A percentile compares a stretch with the other conserved stretches of the same genome.
Conservation (phyloP, 2,113 vertebrate genomes). For the Tachysurus fulvidraco region DNA sequence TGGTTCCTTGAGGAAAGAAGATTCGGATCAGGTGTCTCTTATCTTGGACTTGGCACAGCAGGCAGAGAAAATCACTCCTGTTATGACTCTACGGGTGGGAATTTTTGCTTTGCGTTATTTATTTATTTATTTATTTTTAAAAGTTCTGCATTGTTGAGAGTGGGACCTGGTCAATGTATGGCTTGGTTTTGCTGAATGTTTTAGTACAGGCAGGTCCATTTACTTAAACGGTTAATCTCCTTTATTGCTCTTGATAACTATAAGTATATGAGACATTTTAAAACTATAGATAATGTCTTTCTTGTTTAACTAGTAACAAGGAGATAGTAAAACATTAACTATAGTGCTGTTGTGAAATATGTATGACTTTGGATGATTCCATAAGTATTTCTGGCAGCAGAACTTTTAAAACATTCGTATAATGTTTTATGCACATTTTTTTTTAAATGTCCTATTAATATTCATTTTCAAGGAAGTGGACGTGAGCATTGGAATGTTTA, state of each 20-base stretch:
- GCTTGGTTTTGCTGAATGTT: not conserved
- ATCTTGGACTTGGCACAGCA: conserved; percentile 34
- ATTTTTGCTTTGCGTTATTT: not conserved
- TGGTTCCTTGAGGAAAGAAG: conserved; percentile 34
- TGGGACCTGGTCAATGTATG: not conserved
- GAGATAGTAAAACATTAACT: not conserved
- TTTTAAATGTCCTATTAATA: not conserved
- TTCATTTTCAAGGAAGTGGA: conserved; percentile 31
- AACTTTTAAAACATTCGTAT: not conserved
- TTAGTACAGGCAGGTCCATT: not conserved
- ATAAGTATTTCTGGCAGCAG: not conserved
- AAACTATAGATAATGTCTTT: not conserved
- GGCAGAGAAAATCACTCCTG: conserved; percentile 14
- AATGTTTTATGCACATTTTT: not conserved
- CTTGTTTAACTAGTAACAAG: not conserved
- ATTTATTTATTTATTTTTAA: not conserved
- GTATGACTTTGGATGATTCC: not conserved
- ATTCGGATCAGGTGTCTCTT: not conserved
- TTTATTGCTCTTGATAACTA: not conserved
- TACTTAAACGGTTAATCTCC: not conserved
- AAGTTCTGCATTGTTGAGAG: not conserved
- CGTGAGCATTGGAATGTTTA: not conserved
- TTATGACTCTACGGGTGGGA: conserved; percentile 15
- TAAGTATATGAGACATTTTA: too few relatives aligned
- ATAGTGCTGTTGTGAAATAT: not conserved